Base-by-base conservation (phyloP, 2,888 invertebrate species). In the Dolichopus griseipennis region DNA sequence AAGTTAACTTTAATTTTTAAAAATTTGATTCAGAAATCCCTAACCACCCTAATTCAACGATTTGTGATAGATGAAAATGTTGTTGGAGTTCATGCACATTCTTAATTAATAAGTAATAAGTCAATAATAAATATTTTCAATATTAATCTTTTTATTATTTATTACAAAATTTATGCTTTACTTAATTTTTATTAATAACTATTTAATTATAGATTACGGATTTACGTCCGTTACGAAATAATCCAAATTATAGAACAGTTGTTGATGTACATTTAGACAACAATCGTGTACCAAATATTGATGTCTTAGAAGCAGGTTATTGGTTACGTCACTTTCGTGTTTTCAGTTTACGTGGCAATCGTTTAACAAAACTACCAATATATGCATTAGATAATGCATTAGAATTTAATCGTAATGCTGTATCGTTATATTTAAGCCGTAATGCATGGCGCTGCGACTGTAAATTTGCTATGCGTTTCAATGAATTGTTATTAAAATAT, bases 401-500 rank as follows among this genome's bases (percentile, higher is more conserved):
- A 34, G 85, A 89, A 74, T 86, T 86, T 66, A 93, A 92, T 78
- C 83, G 84, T 63, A 87, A 89, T 73, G 89, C 88, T 61, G 87
- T 87, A 75, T 83, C 88, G 68, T 81, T 93, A 41, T 86, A 85
- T 75, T 82, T 93, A 1, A 90, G 91, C 0, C 83, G 85, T 71
- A 93, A 93, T 80, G 91, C 92, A 0, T 93, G 92, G 92, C 83
- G 87, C 34, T 93, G 93, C 76, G 90, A 92, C 75, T 93, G 93
- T 73, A 85, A 86, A 72, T 92, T 90, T 78, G 89, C 90, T 6
- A 91, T 92, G 64, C 84, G 87, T 61, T 90, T 93, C 76, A 90
- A 91, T 76, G 89, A 86, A 22, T 21, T 62, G 37, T 79, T 89
- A 65, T 78, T 90, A 15, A 89, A 89, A 75, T 91, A 92, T 77